A percentile compares a stretch with the other conserved stretches of the same genome.
Evolutionary conservation across 2,888 invertebrate species (phyloP).

Genomic region (Chalcis sispes): DNA sequence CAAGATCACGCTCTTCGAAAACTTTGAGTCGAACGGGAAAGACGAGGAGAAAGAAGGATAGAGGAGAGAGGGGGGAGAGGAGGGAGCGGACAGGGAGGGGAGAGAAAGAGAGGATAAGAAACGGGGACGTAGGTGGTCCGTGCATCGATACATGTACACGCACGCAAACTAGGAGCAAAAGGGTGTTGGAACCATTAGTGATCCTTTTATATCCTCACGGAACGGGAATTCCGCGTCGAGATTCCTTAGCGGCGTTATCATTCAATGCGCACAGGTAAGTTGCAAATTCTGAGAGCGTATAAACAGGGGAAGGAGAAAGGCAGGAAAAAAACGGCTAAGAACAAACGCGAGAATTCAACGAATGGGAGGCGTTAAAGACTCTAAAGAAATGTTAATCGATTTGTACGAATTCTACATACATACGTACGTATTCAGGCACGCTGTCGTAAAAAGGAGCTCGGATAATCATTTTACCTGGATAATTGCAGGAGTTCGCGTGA

Average conservation of each 20-base stretch:
- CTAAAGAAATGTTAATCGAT: constrained; percentile 56
- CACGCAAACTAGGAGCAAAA: constrained; percentile 60
- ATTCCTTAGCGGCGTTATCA: constrained; percentile 69
- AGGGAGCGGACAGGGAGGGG: background rate
- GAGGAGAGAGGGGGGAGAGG: background rate
- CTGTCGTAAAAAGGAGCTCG: background rate
- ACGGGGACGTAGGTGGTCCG: constrained; percentile 65
- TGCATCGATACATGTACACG: constrained; percentile 58
- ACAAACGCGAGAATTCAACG: background rate
- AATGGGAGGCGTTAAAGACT: constrained; percentile 51
- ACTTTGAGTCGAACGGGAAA: background rate
- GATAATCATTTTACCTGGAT: constrained; percentile 27
- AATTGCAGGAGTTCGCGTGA: constrained; percentile 24
- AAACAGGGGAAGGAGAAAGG: constrained; percentile 52
- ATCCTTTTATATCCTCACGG: constrained; percentile 66
- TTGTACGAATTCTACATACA: constrained; percentile 44
- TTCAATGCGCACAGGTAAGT: constrained; percentile 60
- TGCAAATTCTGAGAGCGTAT: constrained; percentile 65
- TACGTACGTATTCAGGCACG: background rate
- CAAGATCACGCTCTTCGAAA: constrained; percentile 43
- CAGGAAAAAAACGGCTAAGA: constrained; percentile 27
- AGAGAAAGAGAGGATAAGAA: constrained; percentile 43
- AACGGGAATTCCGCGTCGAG: constrained; percentile 67
- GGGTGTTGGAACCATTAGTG: constrained; percentile 73
- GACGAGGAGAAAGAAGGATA: background rate